phyloP scores from a whole-genome alignment of 2,888 invertebrate genomes.

The Drosophila setosimentum region DNA sequence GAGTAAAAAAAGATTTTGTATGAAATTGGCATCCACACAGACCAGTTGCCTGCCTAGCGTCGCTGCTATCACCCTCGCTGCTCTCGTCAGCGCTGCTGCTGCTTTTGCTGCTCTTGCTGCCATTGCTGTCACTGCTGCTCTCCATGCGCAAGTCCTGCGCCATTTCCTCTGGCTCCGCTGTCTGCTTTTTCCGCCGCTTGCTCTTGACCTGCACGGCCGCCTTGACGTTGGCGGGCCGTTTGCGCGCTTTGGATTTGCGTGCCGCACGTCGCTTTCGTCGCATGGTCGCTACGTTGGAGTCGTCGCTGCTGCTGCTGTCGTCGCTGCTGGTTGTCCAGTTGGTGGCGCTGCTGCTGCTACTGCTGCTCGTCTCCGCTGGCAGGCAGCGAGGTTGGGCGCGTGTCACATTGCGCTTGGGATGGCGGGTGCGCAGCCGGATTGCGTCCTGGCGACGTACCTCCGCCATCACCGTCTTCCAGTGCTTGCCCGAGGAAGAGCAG shows the following conservation, averaged over 20 bases:
- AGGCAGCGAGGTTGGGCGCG: conserved; percentile 31
- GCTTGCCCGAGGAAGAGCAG: conserved; percentile 69
- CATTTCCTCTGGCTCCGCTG: conserved; percentile 7
- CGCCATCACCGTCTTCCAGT: conserved; percentile 61
- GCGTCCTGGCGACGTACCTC: conserved; percentile 59
- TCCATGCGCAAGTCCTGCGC: not conserved
- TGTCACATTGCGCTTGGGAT: conserved; percentile 36
- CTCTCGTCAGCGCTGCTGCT: conserved; percentile 15
- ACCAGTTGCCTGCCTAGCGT: conserved; percentile 1
- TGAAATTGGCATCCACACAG: not conserved
- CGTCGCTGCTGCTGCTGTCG: conserved; percentile 23
- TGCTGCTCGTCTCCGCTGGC: not conserved
- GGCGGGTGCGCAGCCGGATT: conserved; percentile 31
- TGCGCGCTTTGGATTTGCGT: conserved; percentile 33
- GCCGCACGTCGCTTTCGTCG: conserved; percentile 39
- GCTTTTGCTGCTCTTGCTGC: conserved; percentile 23
- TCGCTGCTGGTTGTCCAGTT: conserved; percentile 4
- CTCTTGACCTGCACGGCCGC: conserved; percentile 6
- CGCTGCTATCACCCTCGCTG: conserved; percentile 30
- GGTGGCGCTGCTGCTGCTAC: conserved; percentile 29
- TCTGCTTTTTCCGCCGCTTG: conserved; percentile 40
- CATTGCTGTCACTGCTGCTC: conserved; percentile 27
- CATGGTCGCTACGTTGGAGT: not conserved
- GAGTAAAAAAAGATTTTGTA: not conserved
- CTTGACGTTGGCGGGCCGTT: conserved; percentile 24